These are phyloP conservation scores for Chamaea fasciata DNA, from an alignment of 2,113 vertebrate genomes.

Conservation along the genomic window DNA sequence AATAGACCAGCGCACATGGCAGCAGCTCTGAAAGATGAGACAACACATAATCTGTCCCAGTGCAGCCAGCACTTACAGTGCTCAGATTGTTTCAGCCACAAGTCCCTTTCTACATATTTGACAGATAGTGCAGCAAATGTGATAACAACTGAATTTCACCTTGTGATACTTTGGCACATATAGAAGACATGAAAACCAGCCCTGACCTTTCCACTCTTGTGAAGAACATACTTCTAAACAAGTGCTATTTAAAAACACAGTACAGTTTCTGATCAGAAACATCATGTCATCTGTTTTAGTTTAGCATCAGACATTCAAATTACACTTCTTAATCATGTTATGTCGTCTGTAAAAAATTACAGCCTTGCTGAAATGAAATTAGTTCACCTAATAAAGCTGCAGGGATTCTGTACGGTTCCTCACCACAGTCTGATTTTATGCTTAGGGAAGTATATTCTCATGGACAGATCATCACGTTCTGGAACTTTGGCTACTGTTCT, in stretches of 20 bases:
- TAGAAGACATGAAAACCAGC: not conserved
- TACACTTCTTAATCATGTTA: slow-evolving; percentile 31
- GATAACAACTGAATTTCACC: slow-evolving; percentile 34
- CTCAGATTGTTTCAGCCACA: not conserved
- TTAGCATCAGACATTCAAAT: slow-evolving; percentile 28
- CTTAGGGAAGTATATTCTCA: not conserved
- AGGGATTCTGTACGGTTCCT: not conserved
- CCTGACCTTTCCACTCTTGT: slow-evolving; percentile 16
- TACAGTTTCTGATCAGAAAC: not conserved
- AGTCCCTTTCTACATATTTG: not conserved
- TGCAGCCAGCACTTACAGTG: not conserved
- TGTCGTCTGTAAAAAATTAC: slow-evolving; percentile 20
- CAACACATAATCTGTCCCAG: not conserved
- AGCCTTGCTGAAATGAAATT: slow-evolving; percentile 24
- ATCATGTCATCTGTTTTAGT: slow-evolving; percentile 15
- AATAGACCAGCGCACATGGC: not conserved
- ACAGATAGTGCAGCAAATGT: slow-evolving; percentile 19
- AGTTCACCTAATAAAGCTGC: not conserved
- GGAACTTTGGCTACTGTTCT: not conserved
- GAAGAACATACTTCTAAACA: slow-evolving; percentile 3
- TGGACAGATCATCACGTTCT: not conserved
- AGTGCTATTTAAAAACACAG: slow-evolving; percentile 41
- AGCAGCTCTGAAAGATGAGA: slow-evolving; percentile 19
- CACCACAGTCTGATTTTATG: not conserved
- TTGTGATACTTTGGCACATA: slow-evolving; percentile 25